Base-by-base conservation (phyloP, 2,888 invertebrate genomes). In the Scaptomyza tumidula region DNA sequence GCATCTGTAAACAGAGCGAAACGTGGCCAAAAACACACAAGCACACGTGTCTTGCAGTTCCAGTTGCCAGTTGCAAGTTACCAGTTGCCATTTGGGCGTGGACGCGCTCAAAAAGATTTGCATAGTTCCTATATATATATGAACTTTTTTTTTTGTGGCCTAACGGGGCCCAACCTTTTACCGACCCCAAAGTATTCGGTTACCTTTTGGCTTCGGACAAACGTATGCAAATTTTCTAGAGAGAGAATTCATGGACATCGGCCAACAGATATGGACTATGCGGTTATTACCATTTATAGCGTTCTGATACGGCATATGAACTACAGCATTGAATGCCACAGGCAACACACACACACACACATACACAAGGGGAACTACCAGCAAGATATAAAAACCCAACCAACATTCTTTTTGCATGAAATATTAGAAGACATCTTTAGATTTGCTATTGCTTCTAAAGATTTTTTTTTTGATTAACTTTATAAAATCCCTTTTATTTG, bases 1-100 rank as follows among this genome's bases (percentile, higher is more conserved):
- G 85, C 66, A 72, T 82, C 63, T 69, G 75, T 79, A 85, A 84
- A 85, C 87, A 85, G 86, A 82, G 86, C 75, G 63, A 54, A 74
- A 70, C 70, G 65, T 55, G 50, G 46, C 54, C 54, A 68, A 54
- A 19, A 37, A 59, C 63, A 48, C 6, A 46, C 3, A 46, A 2
- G 14, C 14, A 39, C 13, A 19, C 13, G 11, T 37, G 13, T n/a
- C 16, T 31, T 16, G 19, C 16, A 50, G 49, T 19, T 10, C 27
- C 55, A 41, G 35, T 59, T 41, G 54, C 53, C 39, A 53, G 59
- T 53, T 39, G 53, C 44, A 31, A 55, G 67, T 67, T 29, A 19
- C 53, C 39, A 53, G 59, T 53, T 39, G 53, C 44, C 29, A 55
- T 59, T 67, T 68, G 67, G 75, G 75, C 63, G 56, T 71, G 60